Conservation (phyloP, 1,140 invertebrate genomes). For the Onthophagus taurus region DNA sequence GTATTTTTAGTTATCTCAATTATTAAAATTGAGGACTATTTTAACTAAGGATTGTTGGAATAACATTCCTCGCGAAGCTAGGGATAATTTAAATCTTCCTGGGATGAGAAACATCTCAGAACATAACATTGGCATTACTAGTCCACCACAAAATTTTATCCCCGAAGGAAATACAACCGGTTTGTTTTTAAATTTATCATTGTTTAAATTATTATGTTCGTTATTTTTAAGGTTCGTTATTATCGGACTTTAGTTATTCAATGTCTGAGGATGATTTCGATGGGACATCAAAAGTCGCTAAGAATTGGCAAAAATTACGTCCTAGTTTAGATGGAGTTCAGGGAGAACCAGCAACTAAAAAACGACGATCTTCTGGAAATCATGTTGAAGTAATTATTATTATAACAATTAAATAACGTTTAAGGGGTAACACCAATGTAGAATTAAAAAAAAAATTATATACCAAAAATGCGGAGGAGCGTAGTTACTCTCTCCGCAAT, state of each 20-base stretch:
- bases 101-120: constrained; percentile 56
- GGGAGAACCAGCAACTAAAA: constrained; percentile 42
- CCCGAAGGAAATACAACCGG: constrained; percentile 34
- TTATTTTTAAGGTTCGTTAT: constrained; percentile 47
- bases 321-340: constrained; percentile 35
- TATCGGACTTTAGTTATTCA: constrained; percentile 74
- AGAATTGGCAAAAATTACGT: constrained; percentile 58
- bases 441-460: background rate
- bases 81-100: constrained; percentile 52
- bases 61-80: constrained; percentile 59
- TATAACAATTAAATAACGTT: constrained; percentile 11
- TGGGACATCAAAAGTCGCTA: constrained; percentile 46
- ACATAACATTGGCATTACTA: constrained; percentile 32
- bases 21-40: constrained; percentile 49
- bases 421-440: background rate
- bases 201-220: background rate
- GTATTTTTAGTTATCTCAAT: constrained; percentile 2
- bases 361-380: constrained; percentile 38
- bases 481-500: background rate
- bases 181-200: constrained; percentile 10
- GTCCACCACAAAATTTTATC: constrained; percentile 28
- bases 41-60: constrained; percentile 61
- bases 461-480: too few relatives aligned
- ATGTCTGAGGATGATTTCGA: constrained; percentile 82
- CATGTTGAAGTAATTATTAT: constrained; percentile 39